A percentile compares a stretch with the other conserved stretches of the same genome.
phyloP scores from a whole-genome alignment of 2,113 vertebrate species.

The Todiramphus saurophagus region DNA sequence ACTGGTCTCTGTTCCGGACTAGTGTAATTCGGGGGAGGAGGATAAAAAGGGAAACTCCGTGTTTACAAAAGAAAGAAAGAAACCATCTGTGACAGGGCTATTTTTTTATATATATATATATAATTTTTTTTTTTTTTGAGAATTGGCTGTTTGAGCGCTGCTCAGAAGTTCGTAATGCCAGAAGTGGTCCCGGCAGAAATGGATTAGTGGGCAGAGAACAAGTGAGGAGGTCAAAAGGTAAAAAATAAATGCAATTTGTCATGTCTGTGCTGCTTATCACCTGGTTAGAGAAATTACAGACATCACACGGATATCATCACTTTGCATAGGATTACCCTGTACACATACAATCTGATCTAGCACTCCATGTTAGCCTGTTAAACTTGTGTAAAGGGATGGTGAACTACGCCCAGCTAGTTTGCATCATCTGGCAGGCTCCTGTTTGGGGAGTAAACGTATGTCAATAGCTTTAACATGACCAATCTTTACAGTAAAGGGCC shows the following conservation, averaged over 20 bases:
- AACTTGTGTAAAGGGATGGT: not conserved
- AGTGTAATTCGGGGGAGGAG: not conserved
- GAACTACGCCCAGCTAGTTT: not conserved
- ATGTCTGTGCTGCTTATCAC: conserved; percentile 21
- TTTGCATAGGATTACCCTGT: not conserved
- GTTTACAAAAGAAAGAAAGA: conserved; percentile 37
- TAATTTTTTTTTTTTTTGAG: not conserved
- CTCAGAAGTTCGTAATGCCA: conserved; percentile 40
- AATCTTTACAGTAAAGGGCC: not conserved
- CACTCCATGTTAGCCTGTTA: not conserved
- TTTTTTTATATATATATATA: too few species aligned
- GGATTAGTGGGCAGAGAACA: conserved; percentile 48
- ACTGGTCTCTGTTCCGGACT: not conserved
- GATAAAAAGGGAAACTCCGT: not conserved
- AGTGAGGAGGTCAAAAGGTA: conserved; percentile 35
- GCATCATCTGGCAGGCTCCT: not conserved
- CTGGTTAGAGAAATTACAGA: conserved; percentile 9
- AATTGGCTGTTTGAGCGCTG: not conserved
- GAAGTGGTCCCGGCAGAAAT: conserved; percentile 43
- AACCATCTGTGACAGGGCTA: conserved; percentile 11
- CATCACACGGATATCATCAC: not conserved
- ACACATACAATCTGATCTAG: not conserved
- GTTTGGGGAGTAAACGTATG: not conserved
- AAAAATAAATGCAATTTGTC: conserved; percentile 51
- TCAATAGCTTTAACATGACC: not conserved